Evolutionary conservation across 2,113 vertebrate species (phyloP).

Genomic region (Glaucidium brasilianum): DNA sequence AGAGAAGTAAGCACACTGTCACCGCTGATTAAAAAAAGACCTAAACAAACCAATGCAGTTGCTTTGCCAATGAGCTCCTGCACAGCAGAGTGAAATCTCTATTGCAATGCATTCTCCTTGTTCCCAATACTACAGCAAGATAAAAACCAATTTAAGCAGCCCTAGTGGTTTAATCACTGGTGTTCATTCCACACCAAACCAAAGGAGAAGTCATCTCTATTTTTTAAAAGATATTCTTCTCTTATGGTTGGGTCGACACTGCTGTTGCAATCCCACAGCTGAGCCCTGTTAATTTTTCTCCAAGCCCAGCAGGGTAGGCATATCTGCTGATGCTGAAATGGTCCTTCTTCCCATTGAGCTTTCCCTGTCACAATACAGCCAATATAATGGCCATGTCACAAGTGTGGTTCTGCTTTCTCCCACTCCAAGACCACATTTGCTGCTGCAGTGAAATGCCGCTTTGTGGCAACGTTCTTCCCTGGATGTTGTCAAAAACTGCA

Average conservation of each 20-base stretch:
- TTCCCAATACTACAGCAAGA: background rate
- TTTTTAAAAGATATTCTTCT: background rate
- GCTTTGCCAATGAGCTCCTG: background rate
- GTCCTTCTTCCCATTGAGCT: conserved; percentile 38
- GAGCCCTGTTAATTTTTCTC: conserved; percentile 62
- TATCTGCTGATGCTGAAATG: conserved; percentile 20
- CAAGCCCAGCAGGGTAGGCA: conserved; percentile 34
- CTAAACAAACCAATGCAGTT: background rate
- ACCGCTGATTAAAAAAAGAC: background rate
- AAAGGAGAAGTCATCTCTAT: background rate
- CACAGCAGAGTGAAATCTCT: background rate
- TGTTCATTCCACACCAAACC: background rate
- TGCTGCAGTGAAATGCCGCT: background rate
- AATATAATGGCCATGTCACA: conserved; percentile 50
- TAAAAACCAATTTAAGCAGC: conserved; percentile 5
- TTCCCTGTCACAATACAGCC: conserved; percentile 38
- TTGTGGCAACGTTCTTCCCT: background rate
- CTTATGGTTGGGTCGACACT: background rate
- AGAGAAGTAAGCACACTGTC: background rate
- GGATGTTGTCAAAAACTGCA: background rate
- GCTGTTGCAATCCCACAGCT: conserved; percentile 27
- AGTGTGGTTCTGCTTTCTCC: conserved; percentile 1
- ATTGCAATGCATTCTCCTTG: background rate
- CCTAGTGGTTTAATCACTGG: background rate
- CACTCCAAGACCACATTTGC: conserved; percentile 41